Evolutionary conservation across 2,797 vertebrate species (phyloP).

Genomic region (Bradypus variegatus): DNA sequence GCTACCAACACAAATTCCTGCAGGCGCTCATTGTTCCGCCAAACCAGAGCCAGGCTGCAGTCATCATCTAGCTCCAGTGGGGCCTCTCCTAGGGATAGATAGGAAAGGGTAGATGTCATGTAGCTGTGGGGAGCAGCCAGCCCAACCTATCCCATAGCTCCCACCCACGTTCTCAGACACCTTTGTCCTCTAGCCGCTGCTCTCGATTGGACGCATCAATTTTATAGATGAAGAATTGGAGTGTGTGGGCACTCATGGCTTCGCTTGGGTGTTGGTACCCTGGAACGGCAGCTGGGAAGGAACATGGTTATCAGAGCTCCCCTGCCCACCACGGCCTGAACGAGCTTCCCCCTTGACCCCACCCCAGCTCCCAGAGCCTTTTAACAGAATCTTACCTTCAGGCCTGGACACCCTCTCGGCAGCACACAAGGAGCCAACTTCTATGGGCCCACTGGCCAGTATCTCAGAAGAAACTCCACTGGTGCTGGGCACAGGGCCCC

Average conservation of each 20-base stretch:
- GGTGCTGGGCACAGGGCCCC: slow-evolving; percentile 75
- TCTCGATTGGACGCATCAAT: slow-evolving; percentile 87
- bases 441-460: slow-evolving; percentile 70
- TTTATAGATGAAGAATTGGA: slow-evolving; percentile 90
- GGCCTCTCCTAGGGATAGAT: slow-evolving; percentile 76
- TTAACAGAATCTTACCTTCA: slow-evolving; percentile 82
- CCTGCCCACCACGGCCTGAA: neutral
- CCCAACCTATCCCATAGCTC: neutral
- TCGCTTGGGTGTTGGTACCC: slow-evolving; percentile 93
- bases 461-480: slow-evolving; percentile 87
- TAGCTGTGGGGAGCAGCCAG: neutral
- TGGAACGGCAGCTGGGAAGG: slow-evolving; percentile 84
- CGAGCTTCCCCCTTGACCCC: neutral
- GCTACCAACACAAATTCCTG: slow-evolving; percentile 96
- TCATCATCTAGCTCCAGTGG: slow-evolving; percentile 86
- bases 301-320: neutral
- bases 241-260: slow-evolving; percentile 75
- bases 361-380: neutral
- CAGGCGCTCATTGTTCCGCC: slow-evolving; percentile 96
- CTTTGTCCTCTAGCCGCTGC: slow-evolving; percentile 91
- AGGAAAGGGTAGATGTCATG: neutral
- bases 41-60: slow-evolving; percentile 88
- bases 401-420: slow-evolving; percentile 89
- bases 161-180: slow-evolving; percentile 68
- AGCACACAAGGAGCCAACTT: slow-evolving; percentile 78